A percentile compares a stretch with the other conserved stretches of the same genome.
These are phyloP conservation scores for Lathamus discolor DNA, from an alignment of 2,113 vertebrate genomes.

Conservation along the genomic window DNA sequence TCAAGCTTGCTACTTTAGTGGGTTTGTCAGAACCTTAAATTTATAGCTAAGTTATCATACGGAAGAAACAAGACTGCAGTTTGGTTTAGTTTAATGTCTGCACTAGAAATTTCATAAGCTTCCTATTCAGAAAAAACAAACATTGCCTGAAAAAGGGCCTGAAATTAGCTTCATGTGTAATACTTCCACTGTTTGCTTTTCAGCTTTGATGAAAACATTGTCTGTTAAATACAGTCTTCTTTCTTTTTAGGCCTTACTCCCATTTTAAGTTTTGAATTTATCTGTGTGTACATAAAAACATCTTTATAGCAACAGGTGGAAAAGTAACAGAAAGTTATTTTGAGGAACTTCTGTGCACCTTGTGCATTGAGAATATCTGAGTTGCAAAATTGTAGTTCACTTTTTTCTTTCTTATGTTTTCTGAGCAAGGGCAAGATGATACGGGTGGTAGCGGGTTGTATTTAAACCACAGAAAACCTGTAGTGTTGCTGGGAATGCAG, in stretches of 20 bases:
- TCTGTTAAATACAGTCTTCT: not conserved
- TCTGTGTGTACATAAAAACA: not conserved
- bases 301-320: not conserved
- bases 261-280: not conserved
- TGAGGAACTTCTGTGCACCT: not conserved
- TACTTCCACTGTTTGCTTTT: not conserved
- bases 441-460: not conserved
- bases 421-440: not conserved
- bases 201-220: not conserved
- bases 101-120: not conserved
- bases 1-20: not conserved
- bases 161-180: not conserved
- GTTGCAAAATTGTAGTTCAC: not conserved
- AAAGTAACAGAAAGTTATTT: not conserved
- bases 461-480: not conserved
- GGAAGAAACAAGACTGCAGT: not conserved
- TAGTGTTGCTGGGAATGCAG: not conserved
- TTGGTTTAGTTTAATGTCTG: not conserved
- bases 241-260: not conserved
- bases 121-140: not conserved
- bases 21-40: conserved; percentile 45
- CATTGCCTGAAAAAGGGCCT: not conserved
- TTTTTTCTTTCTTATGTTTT: not conserved
- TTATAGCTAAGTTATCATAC: conserved; percentile 26
- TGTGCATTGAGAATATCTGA: not conserved